phyloP scores from a whole-genome alignment of 2,888 invertebrate genomes.

The Cinara cedri region DNA sequence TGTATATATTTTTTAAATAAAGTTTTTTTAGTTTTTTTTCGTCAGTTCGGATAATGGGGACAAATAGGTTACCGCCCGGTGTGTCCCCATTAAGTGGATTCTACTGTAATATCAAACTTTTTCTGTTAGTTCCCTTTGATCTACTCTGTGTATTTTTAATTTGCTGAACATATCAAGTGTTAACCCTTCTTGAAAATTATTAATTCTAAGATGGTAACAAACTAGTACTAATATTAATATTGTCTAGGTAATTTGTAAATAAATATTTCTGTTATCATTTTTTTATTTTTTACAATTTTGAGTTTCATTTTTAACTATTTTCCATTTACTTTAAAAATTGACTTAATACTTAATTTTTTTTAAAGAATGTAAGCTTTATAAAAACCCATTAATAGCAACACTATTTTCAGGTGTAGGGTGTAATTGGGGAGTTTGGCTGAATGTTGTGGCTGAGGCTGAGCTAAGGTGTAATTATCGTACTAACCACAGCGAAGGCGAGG shows the following conservation, averaged over 20 bases:
- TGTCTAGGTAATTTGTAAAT: background rate
- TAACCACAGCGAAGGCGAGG: constrained; percentile 57
- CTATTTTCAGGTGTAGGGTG: constrained; percentile 57
- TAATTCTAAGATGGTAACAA: background rate
- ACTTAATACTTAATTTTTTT: constrained; percentile 14
- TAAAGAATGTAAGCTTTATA: constrained; percentile 42
- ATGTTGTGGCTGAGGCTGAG: constrained; percentile 54
- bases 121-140: too few relatives aligned
- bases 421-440: constrained; percentile 55
- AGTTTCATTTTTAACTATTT: background rate
- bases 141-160: background rate
- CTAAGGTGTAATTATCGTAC: constrained; percentile 55
- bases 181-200: background rate
- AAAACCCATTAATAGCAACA: constrained; percentile 54
- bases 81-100: too few relatives aligned
- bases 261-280: too few relatives aligned
- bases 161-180: background rate
- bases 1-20: too few relatives aligned
- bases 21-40: too few relatives aligned
- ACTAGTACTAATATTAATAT: background rate
- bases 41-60: too few relatives aligned
- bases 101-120: too few relatives aligned
- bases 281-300: background rate
- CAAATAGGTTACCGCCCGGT: too few relatives aligned
- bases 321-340: background rate